phyloP scores from a whole-genome alignment of 2,113 vertebrate genomes.

The Spermophilus dauricus region DNA sequence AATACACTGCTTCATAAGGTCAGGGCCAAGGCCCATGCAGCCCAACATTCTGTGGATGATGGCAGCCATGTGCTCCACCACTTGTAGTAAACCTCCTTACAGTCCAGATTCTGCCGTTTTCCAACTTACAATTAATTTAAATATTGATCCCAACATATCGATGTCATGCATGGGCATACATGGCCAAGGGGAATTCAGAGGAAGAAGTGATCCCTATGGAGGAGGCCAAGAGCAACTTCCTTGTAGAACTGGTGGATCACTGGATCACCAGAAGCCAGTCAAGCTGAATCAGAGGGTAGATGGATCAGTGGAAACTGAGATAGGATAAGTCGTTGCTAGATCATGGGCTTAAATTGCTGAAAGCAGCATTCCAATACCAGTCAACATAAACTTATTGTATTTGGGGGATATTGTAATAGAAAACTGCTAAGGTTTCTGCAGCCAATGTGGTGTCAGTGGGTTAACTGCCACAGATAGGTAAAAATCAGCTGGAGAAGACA shows the following conservation, averaged over 20 bases:
- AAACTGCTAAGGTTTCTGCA: neutral
- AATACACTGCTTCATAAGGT: neutral
- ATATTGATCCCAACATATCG: neutral
- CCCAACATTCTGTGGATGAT: no score
- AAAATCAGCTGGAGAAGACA: neutral
- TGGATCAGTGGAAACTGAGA: neutral
- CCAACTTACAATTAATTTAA: neutral
- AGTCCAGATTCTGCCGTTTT: neutral
- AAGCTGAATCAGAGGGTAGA: neutral
- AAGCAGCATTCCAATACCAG: neutral
- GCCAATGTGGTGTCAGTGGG: neutral
- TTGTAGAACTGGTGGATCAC: no score
- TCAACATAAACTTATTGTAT: neutral
- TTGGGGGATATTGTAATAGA: neutral
- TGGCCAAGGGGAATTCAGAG: neutral
- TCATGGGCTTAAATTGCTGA: neutral
- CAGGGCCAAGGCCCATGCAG: neutral
- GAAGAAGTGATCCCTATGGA: neutral
- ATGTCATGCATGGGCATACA: neutral
- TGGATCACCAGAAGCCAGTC: neutral
- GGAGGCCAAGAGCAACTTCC: accelerated
- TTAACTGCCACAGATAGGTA: neutral
- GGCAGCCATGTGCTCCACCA: accelerated
- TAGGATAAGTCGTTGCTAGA: neutral
- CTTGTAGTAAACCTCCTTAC: neutral